phyloP scores from a whole-genome alignment of 2,888 invertebrate genomes.

The Horisme vitalbata region DNA sequence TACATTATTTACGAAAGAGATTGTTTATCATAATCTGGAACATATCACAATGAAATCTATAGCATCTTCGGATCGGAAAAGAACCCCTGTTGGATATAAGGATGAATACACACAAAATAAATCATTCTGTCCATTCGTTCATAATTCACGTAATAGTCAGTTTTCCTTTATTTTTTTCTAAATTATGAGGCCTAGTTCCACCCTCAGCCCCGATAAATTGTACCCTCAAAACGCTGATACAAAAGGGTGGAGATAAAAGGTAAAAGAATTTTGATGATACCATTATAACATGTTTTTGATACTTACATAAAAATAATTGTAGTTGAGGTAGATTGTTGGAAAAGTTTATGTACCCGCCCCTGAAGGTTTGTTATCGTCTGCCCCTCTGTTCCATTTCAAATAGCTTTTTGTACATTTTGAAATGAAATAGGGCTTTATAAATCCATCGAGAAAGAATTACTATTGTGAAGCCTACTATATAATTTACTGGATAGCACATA shows the following conservation, averaged over 20 bases:
- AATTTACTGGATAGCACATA: too few species aligned
- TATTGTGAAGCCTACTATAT: too few species aligned
- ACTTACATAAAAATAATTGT: too few species aligned
- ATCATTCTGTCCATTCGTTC: constrained; percentile 29
- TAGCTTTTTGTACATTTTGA: too few species aligned
- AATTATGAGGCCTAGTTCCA: constrained; percentile 34
- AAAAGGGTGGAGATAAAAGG: constrained; percentile 15
- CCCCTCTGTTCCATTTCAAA: too few species aligned
- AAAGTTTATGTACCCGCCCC: too few species aligned
- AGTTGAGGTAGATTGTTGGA: too few species aligned
- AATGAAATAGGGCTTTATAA: too few species aligned
- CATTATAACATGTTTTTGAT: constrained; percentile 18
- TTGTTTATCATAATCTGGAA: background rate
- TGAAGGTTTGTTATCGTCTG: too few species aligned
- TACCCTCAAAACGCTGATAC: constrained; percentile 31
- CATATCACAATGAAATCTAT: background rate
- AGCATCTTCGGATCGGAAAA: constrained; percentile 7
- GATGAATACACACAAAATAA: constrained; percentile 28
- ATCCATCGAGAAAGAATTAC: too few species aligned
- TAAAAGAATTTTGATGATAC: constrained; percentile 6
- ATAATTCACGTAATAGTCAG: constrained; percentile 32
- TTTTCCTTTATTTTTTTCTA: constrained; percentile 37
- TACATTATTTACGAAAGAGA: too few species aligned
- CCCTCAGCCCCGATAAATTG: constrained; percentile 30
- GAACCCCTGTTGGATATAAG: constrained; percentile 19